A percentile compares a stretch with the other conserved stretches of the same genome.
Conservation (phyloP, 2,113 vertebrate species). For the Grantiella picta region DNA sequence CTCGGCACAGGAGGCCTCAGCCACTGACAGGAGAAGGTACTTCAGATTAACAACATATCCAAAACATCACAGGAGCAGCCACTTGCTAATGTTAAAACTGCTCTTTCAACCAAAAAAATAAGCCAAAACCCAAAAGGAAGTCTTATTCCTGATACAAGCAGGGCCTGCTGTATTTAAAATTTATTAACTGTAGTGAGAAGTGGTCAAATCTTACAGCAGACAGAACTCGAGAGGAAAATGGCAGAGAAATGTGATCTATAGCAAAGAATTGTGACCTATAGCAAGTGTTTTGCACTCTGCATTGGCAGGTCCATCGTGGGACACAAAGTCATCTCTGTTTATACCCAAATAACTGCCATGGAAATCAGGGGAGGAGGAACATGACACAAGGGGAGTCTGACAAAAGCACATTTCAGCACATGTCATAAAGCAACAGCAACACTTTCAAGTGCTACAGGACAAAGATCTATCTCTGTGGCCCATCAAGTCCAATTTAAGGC, state of each 20-base stretch:
- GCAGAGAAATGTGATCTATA: neutral
- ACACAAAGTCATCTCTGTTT: neutral
- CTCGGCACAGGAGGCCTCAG: neutral
- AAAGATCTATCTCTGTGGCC: neutral
- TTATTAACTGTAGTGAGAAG: neutral
- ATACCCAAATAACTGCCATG: neutral
- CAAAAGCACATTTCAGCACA: neutral
- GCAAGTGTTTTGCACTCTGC: neutral
- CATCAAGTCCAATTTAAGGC: neutral
- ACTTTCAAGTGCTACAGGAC: neutral
- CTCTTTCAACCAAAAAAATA: neutral
- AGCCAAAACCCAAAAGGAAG: neutral
- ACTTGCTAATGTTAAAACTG: neutral
- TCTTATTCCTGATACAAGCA: neutral
- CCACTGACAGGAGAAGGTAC: neutral
- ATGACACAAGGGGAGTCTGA: neutral
- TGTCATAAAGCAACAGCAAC: neutral
- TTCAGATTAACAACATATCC: neutral
- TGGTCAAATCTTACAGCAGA: neutral
- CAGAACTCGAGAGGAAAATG: neutral
- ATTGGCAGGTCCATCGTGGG: rapidly evolving
- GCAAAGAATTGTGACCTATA: neutral
- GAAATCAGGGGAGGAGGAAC: neutral
- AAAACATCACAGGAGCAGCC: constrained; percentile 45
- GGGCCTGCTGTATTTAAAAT: neutral